Conservation (phyloP, 1,140 invertebrate genomes). For the Adoxophyes honmai region DNA sequence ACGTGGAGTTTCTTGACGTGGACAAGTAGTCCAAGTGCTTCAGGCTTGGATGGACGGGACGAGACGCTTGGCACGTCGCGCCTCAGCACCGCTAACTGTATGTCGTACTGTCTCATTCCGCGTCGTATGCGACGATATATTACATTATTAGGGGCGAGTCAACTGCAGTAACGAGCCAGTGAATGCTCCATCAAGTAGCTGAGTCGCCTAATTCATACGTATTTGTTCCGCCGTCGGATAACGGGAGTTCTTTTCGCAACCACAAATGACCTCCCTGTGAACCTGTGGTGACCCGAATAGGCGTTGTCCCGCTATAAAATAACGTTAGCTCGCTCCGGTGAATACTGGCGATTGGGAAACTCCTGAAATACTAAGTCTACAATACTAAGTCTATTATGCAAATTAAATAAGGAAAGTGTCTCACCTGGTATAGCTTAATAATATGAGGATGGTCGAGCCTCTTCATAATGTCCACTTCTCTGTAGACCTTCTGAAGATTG, state of each 20-base stretch:
- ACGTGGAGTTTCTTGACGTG: neutral
- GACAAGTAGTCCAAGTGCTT: neutral
- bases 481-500: slow-evolving; percentile 97
- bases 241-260: slow-evolving; percentile 7
- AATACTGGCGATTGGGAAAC: too few species aligned
- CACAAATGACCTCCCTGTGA: slow-evolving; percentile 7
- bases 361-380: too few species aligned
- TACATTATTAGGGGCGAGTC: neutral
- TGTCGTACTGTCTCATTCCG: neutral
- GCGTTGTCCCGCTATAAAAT: neutral
- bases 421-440: slow-evolving; percentile 97
- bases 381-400: too few species aligned
- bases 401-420: neutral
- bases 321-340: neutral
- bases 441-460: slow-evolving; percentile 97
- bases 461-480: slow-evolving; percentile 99
- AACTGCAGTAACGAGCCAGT: slow-evolving; percentile 7
- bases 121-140: neutral
- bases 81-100: slow-evolving; percentile 2
- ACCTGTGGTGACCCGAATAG: slow-evolving; percentile 4
- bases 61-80: neutral
- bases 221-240: slow-evolving; percentile 28
- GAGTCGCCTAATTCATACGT: slow-evolving; percentile 18
- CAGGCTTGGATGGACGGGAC: neutral
- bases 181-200: neutral